Percentiles rank a stretch among this genome's conserved stretches.
phyloP scores from a whole-genome alignment of 2,797 vertebrate genomes.

The Eidolon dupreanum region DNA sequence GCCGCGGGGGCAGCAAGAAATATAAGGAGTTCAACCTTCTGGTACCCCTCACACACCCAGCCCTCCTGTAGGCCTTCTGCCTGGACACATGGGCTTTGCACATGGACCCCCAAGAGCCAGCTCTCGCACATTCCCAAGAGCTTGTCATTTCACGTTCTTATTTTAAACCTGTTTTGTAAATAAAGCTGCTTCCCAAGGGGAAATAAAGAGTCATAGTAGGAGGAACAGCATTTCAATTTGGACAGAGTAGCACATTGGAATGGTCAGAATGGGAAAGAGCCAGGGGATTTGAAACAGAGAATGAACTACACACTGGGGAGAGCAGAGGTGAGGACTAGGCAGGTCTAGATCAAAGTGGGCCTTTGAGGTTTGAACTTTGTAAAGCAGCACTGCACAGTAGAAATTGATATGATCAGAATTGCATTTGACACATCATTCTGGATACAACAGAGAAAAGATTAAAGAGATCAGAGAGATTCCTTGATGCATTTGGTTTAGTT shows the following conservation, averaged over 20 bases:
- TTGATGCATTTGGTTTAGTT: background rate
- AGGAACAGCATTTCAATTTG: background rate
- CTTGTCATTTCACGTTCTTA: constrained; percentile 64
- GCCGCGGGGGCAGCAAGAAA: constrained; percentile 92
- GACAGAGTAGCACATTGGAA: background rate
- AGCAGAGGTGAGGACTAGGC: background rate
- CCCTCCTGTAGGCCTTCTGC: background rate
- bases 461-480: background rate
- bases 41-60: background rate
- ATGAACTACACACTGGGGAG: background rate
- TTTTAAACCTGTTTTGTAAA: constrained; percentile 80
- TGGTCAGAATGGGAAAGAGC: background rate
- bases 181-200: constrained; percentile 77
- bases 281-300: background rate
- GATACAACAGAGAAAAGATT: background rate
- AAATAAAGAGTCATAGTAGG: too few species aligned
- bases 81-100: constrained; percentile 4
- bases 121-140: constrained; percentile 57
- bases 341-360: background rate
- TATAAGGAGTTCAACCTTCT: constrained; percentile 98
- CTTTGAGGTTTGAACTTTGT: background rate
- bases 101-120: background rate
- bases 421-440: background rate
- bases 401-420: background rate
- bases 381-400: background rate